Conservation (phyloP, 2,113 vertebrate species). For the Aegypius monachus region DNA sequence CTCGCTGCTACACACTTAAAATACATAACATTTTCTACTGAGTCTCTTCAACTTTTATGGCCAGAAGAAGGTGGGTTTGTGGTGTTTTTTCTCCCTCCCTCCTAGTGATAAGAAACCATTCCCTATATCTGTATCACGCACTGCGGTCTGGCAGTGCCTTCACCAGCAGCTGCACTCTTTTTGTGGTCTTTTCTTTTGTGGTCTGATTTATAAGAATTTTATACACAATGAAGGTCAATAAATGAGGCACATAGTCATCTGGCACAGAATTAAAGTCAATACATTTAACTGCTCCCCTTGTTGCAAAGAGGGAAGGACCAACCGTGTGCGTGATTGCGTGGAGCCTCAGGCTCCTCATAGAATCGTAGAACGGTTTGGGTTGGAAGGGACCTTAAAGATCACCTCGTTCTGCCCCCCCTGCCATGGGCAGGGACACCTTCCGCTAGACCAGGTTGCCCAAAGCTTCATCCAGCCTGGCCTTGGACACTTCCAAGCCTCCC, state of each 20-base stretch:
- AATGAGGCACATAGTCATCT: neutral
- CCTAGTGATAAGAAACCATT: neutral
- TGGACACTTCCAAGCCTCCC: no score
- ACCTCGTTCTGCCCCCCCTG: no score
- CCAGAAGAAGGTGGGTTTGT: neutral
- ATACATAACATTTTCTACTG: neutral
- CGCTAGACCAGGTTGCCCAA: no score
- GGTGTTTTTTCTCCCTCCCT: neutral
- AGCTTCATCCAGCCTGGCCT: no score
- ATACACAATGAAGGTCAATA: neutral
- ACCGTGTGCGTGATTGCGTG: accelerated
- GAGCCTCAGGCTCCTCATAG: neutral
- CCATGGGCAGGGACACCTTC: no score
- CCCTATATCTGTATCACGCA: no score
- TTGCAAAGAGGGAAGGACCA: neutral
- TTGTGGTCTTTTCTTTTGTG: no score
- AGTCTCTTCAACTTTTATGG: neutral
- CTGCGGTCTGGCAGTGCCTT: neutral
- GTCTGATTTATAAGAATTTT: neutral
- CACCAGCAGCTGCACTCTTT: neutral
- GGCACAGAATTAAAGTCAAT: neutral
- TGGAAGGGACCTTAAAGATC: no score
- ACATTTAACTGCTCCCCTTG: no score
- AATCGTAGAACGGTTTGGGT: no score
- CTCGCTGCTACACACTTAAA: neutral